phyloP scores from a whole-genome alignment of 2,888 invertebrate genomes.

The Chrysolina americana region DNA sequence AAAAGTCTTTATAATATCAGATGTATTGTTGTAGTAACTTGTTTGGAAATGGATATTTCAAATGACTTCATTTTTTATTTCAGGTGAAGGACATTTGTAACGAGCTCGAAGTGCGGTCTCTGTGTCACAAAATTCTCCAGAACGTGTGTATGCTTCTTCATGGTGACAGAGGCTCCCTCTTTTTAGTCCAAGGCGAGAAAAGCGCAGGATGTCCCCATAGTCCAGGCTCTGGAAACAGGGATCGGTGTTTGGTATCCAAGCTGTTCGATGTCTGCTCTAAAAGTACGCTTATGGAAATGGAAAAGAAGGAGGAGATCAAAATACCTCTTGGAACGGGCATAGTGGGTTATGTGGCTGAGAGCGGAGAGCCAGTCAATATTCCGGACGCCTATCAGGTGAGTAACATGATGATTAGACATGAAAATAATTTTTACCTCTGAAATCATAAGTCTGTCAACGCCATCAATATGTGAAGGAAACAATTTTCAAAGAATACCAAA shows the following conservation, averaged over 20 bases:
- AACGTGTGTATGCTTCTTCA: constrained; percentile 94
- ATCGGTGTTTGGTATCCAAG: constrained; percentile 88
- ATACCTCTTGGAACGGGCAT: constrained; percentile 97
- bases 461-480: too few species aligned
- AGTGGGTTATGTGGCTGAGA: constrained; percentile 94
- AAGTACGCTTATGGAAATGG: constrained; percentile 93
- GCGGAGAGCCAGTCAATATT: constrained; percentile 94
- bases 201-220: constrained; percentile 66
- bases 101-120: constrained; percentile 92
- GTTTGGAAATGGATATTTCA: not conserved
- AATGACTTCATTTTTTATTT: constrained; percentile 56
- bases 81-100: constrained; percentile 96
- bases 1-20: too few species aligned
- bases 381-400: constrained; percentile 94
- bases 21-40: not conserved
- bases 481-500: too few species aligned
- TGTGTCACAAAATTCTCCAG: constrained; percentile 96
- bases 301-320: constrained; percentile 91
- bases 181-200: constrained; percentile 85
- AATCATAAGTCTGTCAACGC: too few species aligned
- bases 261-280: constrained; percentile 95
- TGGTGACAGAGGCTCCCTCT: constrained; percentile 93
- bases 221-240: constrained; percentile 57
- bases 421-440: too few species aligned
- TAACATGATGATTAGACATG: not conserved